phyloP scores from a whole-genome alignment of 35 echinoderm and acorn worm species.

The Hemicentrotus pulcherrimus region DNA sequence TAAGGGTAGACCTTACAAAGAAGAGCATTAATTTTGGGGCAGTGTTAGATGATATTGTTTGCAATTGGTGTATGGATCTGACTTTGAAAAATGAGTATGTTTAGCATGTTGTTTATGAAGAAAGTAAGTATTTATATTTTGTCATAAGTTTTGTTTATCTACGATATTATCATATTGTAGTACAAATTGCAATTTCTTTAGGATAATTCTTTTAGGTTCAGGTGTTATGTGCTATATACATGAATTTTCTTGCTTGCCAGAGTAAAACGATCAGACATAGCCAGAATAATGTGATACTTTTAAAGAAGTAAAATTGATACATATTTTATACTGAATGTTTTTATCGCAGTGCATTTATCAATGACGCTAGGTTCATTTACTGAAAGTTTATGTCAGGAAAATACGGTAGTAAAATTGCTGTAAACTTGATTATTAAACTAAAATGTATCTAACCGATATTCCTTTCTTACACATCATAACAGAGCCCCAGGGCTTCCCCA shows the following conservation, averaged over 20 bases:
- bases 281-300: background rate
- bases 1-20: background rate
- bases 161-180: background rate
- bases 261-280: background rate
- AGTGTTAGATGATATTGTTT: background rate
- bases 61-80: background rate
- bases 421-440: background rate
- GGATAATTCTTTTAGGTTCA: background rate
- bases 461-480: background rate
- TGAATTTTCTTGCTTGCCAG: background rate
- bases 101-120: background rate
- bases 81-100: background rate
- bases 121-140: background rate
- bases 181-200: background rate
- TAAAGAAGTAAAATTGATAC: no score
- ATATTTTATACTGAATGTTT: no score
- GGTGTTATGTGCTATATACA: background rate
- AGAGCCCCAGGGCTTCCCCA: conserved; percentile 46
- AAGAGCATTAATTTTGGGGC: background rate
- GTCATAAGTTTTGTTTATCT: background rate
- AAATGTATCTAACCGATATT: background rate
- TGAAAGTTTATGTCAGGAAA: no score
- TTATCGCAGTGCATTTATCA: no score
- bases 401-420: no score
- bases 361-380: no score